Evolutionary conservation across 2,888 invertebrate species (phyloP).

Genomic region (Rhagonycha lutea): DNA sequence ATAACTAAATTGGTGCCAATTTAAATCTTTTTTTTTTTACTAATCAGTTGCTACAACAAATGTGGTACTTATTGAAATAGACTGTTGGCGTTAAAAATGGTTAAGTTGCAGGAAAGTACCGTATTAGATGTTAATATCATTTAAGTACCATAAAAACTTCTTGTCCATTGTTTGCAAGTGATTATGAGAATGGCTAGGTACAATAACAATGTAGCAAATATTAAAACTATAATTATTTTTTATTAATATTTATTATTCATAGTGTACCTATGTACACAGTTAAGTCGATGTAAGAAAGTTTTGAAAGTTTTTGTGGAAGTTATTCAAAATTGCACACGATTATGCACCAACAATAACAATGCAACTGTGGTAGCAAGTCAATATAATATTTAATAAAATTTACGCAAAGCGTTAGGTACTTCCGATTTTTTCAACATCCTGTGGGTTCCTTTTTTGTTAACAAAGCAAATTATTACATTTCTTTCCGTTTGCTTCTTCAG

Average conservation of each 20-base stretch:
- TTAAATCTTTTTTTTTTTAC: neutral
- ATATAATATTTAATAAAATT: neutral
- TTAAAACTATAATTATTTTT: neutral
- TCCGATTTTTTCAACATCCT: neutral
- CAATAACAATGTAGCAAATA: neutral
- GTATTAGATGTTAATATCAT: neutral
- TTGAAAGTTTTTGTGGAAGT: neutral
- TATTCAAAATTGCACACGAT: neutral
- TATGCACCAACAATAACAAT: neutral
- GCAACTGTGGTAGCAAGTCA: neutral
- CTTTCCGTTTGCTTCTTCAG: no score
- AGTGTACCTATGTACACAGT: neutral
- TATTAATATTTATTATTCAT: neutral
- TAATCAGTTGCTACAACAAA: neutral
- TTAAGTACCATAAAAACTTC: neutral
- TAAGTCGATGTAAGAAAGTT: neutral
- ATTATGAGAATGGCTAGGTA: neutral
- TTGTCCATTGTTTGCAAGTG: neutral
- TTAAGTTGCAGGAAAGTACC: neutral
- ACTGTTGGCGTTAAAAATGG: neutral
- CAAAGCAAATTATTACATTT: no score
- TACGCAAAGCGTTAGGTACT: no score
- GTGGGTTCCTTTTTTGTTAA: neutral
- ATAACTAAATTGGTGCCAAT: neutral
- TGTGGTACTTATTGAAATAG: neutral